Percentiles rank a stretch among this genome's conserved stretches.
phyloP scores from a whole-genome alignment of 2,113 vertebrate species.

The Macquaria australasica region DNA sequence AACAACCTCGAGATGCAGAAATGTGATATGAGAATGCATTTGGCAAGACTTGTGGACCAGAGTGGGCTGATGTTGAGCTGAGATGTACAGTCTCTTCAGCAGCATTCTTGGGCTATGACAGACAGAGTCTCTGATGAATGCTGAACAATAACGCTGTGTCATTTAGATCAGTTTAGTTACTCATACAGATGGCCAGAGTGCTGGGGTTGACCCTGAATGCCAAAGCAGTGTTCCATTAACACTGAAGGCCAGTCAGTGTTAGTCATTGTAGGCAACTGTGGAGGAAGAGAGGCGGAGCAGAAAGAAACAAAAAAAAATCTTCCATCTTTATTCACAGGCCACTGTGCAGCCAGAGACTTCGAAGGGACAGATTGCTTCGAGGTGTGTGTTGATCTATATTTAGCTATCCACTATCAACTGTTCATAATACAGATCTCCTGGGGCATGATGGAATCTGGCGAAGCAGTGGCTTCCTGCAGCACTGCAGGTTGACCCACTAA shows the following conservation, averaged over 20 bases:
- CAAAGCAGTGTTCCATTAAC: conserved; percentile 49
- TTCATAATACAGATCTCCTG: conserved; percentile 33
- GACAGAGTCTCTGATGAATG: background rate
- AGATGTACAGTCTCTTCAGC: conserved; percentile 32
- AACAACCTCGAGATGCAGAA: conserved; percentile 6
- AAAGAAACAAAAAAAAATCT: background rate
- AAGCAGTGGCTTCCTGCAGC: conserved; percentile 2
- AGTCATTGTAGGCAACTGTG: conserved; percentile 27
- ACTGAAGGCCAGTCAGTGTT: conserved; percentile 55
- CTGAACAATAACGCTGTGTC: conserved; percentile 48
- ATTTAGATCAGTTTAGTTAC: conserved; percentile 12
- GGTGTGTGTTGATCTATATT: conserved; percentile 53
- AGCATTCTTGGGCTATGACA: conserved; percentile 50
- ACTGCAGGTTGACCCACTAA: conserved; percentile 15
- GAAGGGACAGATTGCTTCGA: conserved; percentile 8
- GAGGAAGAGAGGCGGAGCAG: conserved; percentile 63
- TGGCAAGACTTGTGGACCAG: background rate
- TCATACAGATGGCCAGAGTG: conserved; percentile 42
- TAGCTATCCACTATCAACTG: conserved; percentile 36
- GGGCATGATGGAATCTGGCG: background rate
- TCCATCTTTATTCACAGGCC: conserved; percentile 48
- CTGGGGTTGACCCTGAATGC: conserved; percentile 31
- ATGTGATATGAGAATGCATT: conserved; percentile 10
- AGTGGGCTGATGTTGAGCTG: conserved; percentile 40
- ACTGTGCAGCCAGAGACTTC: conserved; percentile 13